Percentiles rank a stretch among this genome's conserved stretches.
These are phyloP conservation scores for Carcharodon carcharias DNA, from an alignment of 2,797 vertebrate species.

Conservation along the genomic window DNA sequence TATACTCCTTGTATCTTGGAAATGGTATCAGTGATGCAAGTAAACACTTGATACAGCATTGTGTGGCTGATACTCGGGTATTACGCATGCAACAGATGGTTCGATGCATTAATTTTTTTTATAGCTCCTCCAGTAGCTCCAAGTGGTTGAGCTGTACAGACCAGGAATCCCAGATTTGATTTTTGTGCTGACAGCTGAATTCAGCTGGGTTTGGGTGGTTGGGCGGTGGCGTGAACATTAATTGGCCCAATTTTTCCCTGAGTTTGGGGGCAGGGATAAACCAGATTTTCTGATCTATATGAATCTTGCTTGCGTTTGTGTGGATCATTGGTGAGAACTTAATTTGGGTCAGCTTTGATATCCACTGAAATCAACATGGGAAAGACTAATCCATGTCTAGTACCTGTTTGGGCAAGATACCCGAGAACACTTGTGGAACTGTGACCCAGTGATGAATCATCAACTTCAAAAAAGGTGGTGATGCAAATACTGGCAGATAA, in stretches of 20 bases:
- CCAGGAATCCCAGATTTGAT: neutral
- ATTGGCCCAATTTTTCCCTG: neutral
- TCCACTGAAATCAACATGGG: neutral
- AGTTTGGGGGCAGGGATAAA: neutral
- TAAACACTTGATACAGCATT: conserved; percentile 11
- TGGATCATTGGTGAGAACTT: neutral
- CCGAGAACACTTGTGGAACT: neutral
- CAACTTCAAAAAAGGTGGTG: neutral
- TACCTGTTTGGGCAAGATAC: neutral
- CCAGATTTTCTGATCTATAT: neutral
- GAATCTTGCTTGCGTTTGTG: neutral
- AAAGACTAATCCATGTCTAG: neutral
- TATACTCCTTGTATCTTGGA: conserved; percentile 15
- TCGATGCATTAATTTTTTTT: neutral
- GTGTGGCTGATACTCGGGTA: neutral
- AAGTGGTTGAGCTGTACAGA: neutral
- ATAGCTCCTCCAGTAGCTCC: neutral
- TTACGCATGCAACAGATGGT: conserved; percentile 16
- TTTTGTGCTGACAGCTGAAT: neutral
- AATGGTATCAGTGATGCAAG: conserved; percentile 8
- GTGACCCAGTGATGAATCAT: neutral
- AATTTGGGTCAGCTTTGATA: neutral
- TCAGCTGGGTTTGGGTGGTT: neutral
- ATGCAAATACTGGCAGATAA: neutral
- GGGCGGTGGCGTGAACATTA: neutral